Evolutionary conservation across 2,888 invertebrate genomes (phyloP).

Genomic region (Villa cingulata): DNA sequence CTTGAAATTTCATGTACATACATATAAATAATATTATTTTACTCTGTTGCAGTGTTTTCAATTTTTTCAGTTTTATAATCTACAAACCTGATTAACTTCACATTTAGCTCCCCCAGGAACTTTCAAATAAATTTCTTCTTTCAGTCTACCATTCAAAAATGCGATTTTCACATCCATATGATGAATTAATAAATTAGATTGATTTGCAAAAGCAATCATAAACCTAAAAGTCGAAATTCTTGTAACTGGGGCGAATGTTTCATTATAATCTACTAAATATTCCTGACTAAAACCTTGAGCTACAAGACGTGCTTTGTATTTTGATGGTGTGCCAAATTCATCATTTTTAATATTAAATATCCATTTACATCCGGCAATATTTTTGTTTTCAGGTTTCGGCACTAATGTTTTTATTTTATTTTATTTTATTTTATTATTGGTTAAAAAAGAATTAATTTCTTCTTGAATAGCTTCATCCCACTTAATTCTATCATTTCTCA

Average conservation of each 20-base stretch:
- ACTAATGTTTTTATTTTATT: constrained; percentile 16
- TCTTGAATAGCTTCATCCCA: constrained; percentile 17
- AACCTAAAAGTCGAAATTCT: constrained; percentile 13
- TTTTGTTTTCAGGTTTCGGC: constrained; percentile 12
- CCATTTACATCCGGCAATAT: constrained; percentile 16
- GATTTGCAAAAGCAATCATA: constrained; percentile 13
- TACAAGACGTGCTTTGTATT: constrained; percentile 14
- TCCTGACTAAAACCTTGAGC: constrained; percentile 11
- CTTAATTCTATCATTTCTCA: constrained; percentile 12
- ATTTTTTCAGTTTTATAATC: constrained; percentile 14
- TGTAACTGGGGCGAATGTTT: too few relatives aligned
- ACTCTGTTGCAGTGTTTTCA: too few relatives aligned
- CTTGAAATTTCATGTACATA: too few relatives aligned
- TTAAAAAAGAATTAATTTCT: constrained; percentile 15
- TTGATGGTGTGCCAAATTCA: constrained; percentile 7
- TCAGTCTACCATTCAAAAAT: constrained; percentile 13
- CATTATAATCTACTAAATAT: constrained; percentile 12
- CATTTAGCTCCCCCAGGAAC: constrained; percentile 9
- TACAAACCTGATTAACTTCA: constrained; percentile 8
- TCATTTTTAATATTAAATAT: constrained; percentile 15
- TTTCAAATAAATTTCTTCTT: constrained; percentile 15
- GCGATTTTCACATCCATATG: constrained; percentile 15
- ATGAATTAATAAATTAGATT: constrained; percentile 12
- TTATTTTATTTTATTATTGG: too few relatives aligned
- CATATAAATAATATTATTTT: too few relatives aligned